Evolutionary conservation across 2,888 invertebrate species (phyloP), one percentile per base, ranked within the genome.

Genomic region (Caenorhabditis virilis): DNA sequence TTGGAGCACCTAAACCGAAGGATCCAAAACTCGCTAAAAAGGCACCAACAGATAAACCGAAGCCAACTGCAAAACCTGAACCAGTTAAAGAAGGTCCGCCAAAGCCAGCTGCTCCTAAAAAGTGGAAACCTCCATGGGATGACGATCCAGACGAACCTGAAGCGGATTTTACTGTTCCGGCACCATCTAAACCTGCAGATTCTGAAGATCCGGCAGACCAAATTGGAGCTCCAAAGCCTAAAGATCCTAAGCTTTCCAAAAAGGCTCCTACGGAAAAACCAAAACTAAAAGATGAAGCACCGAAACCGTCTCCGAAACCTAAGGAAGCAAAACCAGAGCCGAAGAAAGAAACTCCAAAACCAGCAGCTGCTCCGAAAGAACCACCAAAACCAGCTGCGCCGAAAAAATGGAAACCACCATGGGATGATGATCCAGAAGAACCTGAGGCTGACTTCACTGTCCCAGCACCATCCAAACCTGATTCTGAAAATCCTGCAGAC

Each of bases 141-240:
- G 62, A 69, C 15, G 60, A 59, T 35, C 54, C 65, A 11, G 56
- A 52, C n/a, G 57, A 65, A 27, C 51, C 58, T 13, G 53, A 61
- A 49, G 53, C 61, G 11, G 54, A 57, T 25, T 61, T 62, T 48
- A 49, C 61, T 1, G 38, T 61, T 45, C 65, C 51, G 11, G 36
- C 54, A 6, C 35, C 50, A 33, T 11, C 9, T 33, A 33, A 61
- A 35, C 47, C 47, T 11, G n/a, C n/a, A n/a, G 72, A 74, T 18
- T 36, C 67, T 4, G 72, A 74, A 42, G 47, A 59, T 15, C 67
- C 69, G 15, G 69, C 67, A 7, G 72, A 72, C 11, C 54, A 61
- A 13, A 18, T 72, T 0, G 59, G 61, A 13, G 64, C 50, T 2
- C 56, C 66, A 18, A 66, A 57, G 23, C 50, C 57, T 9, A 64